Conservation (phyloP, 1,140 invertebrate species). For the Drosophila nebulosa region DNA sequence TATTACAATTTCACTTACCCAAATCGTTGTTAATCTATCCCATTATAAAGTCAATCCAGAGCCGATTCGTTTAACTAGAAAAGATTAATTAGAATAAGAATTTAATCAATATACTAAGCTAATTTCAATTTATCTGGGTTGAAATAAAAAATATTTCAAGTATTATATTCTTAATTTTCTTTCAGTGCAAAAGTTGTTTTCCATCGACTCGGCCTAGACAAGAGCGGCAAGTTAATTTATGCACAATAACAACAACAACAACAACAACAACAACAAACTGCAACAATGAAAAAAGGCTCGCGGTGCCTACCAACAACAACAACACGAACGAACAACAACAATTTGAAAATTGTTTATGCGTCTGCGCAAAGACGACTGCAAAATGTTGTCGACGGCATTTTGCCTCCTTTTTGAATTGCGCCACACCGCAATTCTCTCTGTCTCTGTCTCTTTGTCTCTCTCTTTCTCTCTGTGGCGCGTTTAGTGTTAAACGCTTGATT, state of each 20-base stretch:
- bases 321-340: constrained; percentile 47
- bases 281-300: constrained; percentile 66
- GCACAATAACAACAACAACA: constrained; percentile 43
- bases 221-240: constrained; percentile 77
- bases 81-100: too few relatives aligned
- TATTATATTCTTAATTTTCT: constrained; percentile 22
- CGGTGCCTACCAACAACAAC: constrained; percentile 17
- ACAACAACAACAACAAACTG: constrained; percentile 29
- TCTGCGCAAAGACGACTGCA: constrained; percentile 48
- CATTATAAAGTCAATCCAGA: too few relatives aligned
- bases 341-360: constrained; percentile 76
- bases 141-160: too few relatives aligned
- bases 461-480: constrained; percentile 58
- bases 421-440: neutral
- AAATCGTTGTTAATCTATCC: too few relatives aligned
- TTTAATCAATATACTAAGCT: too few relatives aligned
- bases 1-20: too few relatives aligned
- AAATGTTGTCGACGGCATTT: constrained; percentile 8
- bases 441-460: constrained; percentile 15
- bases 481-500: constrained; percentile 80
- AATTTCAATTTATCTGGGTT: too few relatives aligned
- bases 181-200: constrained; percentile 25
- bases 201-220: constrained; percentile 63
- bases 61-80: too few relatives aligned
- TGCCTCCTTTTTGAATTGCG: neutral